Evolutionary conservation across 2,113 vertebrate genomes (phyloP), one percentile per base, ranked within the genome.

Genomic region (Hoplias malabaricus): DNA sequence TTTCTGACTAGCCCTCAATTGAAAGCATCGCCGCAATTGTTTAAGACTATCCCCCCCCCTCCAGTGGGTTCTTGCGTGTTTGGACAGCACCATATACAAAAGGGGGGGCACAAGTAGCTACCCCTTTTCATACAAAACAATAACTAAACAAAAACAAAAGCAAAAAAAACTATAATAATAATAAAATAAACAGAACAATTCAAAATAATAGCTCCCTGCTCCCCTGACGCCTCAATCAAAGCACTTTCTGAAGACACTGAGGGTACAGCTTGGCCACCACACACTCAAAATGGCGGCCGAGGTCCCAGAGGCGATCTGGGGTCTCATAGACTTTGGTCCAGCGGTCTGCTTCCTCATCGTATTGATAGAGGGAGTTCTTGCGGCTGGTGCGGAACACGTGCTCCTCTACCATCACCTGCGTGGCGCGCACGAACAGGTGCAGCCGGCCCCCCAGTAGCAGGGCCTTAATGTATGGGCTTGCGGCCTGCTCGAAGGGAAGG

Each of bases 221-320:
- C 43, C 54, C 4, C 21, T 5, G 8, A 14, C 23, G 2, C 33
- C 14, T 6, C 33, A 63, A 81, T 94, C 93, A 99, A 88, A 99
- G 94, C 86, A 99, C 97, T 95, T 98, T 98, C 93, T 99, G 98
- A 88, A 99, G 96, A 98, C 98, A 99, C 84, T 99, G 98, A n/a
- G 98, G 98, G 89, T 99, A 99, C 71, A 99, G 93, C 92, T 99
- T 99, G 93, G 96, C 98, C 88, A 99, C 97, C 89, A 95, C 96
- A 90, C 98, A 99, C 92, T 99, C 98, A 90, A 98, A 99, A 94
- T 99, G 97, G 88, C 98, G 96, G 82, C 98, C 98, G 46, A 99
- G 92, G 91, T 99, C 98, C 98, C 98, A 99, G 88, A 99, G 95
- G 78, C 95, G 95, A 80, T 99, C 98, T 0, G 98, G 97, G 46